Evolutionary conservation across 1,140 invertebrate species (phyloP).

Genomic region (Conus ventricosus): DNA sequence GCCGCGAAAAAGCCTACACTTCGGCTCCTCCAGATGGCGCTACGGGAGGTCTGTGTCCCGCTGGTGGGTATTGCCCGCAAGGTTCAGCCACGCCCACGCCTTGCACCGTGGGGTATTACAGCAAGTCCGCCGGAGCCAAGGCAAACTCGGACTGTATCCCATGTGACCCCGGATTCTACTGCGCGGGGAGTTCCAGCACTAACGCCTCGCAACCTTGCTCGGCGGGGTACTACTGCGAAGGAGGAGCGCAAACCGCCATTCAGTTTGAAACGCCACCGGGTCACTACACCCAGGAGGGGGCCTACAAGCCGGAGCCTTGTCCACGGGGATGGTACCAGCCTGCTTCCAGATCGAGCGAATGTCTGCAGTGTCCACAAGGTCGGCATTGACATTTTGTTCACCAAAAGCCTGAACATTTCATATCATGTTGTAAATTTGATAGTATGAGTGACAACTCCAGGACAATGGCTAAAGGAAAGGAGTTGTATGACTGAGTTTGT

Average conservation of each 20-base stretch:
- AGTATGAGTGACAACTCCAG: no score
- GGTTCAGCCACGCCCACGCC: slow-evolving; percentile 64
- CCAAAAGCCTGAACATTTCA: no score
- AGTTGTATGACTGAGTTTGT: no score
- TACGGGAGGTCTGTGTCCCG: slow-evolving; percentile 70
- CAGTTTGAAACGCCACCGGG: slow-evolving; percentile 65
- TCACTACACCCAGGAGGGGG: slow-evolving; percentile 64
- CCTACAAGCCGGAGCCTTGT: slow-evolving; percentile 69
- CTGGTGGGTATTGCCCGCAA: slow-evolving; percentile 70
- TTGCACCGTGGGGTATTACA: slow-evolving; percentile 69
- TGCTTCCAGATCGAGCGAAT: slow-evolving; percentile 52
- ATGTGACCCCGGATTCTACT: slow-evolving; percentile 70
- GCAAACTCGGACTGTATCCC: slow-evolving; percentile 69
- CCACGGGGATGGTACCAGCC: slow-evolving; percentile 65
- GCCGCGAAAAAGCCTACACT: slow-evolving; percentile 69
- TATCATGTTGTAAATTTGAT: no score
- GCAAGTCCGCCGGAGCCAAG: slow-evolving; percentile 69
- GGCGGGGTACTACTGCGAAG: slow-evolving; percentile 70
- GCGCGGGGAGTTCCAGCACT: slow-evolving; percentile 70
- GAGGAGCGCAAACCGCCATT: slow-evolving; percentile 65
- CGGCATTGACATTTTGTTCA: background rate
- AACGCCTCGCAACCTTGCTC: slow-evolving; percentile 65
- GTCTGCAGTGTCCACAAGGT: slow-evolving; percentile 68
- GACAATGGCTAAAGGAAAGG: no score
- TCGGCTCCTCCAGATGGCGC: slow-evolving; percentile 72